Conservation (phyloP, 2,113 vertebrate species). For the Proterorhinus semilunaris region DNA sequence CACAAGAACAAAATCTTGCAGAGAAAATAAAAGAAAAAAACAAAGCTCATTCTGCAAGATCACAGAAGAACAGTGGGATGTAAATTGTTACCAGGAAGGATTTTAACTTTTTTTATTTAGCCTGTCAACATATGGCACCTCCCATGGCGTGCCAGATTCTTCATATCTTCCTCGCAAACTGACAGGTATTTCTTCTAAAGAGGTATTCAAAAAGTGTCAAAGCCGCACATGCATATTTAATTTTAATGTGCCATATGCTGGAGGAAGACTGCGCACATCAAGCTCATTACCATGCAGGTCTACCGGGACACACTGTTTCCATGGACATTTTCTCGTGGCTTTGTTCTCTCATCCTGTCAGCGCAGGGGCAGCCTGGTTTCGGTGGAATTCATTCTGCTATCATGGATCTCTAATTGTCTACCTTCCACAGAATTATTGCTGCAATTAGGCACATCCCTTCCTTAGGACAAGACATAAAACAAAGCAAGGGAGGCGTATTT, state of each 20-base stretch:
- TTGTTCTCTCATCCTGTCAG: conserved; percentile 22
- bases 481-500: conserved; percentile 5
- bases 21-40: conserved; percentile 8
- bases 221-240: conserved; percentile 49
- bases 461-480: background rate
- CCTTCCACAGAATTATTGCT: conserved; percentile 7
- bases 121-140: background rate
- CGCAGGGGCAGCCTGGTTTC: conserved; percentile 17
- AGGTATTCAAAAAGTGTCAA: conserved; percentile 35
- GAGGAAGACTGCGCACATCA: conserved; percentile 43
- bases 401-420: background rate
- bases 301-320: conserved; percentile 37
- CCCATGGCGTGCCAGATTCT: conserved; percentile 11
- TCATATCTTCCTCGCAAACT: conserved; percentile 8
- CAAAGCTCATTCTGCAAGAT: background rate
- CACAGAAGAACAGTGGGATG: background rate
- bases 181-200: conserved; percentile 44
- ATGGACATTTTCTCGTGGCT: conserved; percentile 33
- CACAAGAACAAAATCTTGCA: background rate
- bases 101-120: background rate
- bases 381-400: conserved; percentile 1
- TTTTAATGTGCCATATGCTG: conserved; percentile 56
- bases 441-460: background rate
- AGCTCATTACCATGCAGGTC: conserved; percentile 53
- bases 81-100: background rate